Conservation (phyloP, 2,797 vertebrate genomes). For the Sebastes matsubarae region DNA sequence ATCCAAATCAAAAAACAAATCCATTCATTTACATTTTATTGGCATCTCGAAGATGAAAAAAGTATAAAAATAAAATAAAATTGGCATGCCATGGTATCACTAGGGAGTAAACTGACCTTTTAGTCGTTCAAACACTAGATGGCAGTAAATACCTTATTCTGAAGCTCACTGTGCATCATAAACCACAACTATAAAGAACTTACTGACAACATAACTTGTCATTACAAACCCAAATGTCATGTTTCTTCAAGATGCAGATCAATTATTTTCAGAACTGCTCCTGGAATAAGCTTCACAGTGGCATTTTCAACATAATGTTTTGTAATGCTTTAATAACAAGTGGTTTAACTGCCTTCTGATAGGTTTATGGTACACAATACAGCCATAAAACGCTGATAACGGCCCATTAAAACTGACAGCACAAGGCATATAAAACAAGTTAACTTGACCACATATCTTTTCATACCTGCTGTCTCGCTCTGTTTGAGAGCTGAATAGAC, state of each 20-base stretch:
- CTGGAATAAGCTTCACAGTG: background rate
- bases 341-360: constrained; percentile 40
- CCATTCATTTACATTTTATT: background rate
- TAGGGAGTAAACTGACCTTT: background rate
- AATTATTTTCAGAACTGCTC: constrained; percentile 20
- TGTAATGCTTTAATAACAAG: constrained; percentile 39
- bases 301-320: constrained; percentile 24
- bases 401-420: constrained; percentile 49
- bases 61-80: background rate
- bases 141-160: constrained; percentile 46
- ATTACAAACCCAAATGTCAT: constrained; percentile 27
- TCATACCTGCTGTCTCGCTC: constrained; percentile 23
- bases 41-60: background rate
- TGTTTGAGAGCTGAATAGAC: background rate
- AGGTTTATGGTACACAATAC: constrained; percentile 51
- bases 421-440: constrained; percentile 31
- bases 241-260: constrained; percentile 13
- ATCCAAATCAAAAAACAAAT: no score
- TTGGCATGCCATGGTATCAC: background rate
- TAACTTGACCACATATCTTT: constrained; percentile 28
- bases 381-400: constrained; percentile 52
- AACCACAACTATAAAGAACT: background rate
- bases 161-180: background rate
- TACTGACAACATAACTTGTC: background rate
- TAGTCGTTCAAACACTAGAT: constrained; percentile 61